Conservation (phyloP, 2,888 invertebrate species). For the Cantharis lateralis region DNA sequence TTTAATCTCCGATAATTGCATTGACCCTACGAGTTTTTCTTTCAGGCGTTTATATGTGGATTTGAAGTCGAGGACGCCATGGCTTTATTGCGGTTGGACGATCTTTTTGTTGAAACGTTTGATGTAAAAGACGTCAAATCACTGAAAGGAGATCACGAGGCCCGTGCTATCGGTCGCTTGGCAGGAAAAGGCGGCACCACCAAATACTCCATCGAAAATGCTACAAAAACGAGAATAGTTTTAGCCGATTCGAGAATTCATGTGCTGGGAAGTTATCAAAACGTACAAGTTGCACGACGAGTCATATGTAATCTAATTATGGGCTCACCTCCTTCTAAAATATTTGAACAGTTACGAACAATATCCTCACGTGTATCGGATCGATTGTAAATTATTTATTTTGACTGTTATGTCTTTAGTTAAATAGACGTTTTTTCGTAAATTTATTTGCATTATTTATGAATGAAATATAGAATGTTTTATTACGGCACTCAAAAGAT, state of each 20-base stretch:
- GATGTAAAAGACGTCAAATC: constrained; percentile 97
- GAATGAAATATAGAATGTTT: not conserved
- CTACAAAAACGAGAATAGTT: constrained; percentile 96
- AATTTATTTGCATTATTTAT: not conserved
- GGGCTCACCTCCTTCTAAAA: constrained; percentile 96
- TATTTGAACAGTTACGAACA: constrained; percentile 91
- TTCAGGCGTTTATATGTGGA: constrained; percentile 85
- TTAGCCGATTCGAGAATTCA: constrained; percentile 96
- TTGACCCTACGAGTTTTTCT: constrained; percentile 16
- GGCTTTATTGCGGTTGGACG: constrained; percentile 91
- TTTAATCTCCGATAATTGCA: not conserved
- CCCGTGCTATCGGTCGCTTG: constrained; percentile 94
- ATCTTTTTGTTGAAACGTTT: constrained; percentile 95
- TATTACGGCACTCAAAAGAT: too few relatives aligned
- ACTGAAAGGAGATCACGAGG: constrained; percentile 91
- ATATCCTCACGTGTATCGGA: constrained; percentile 84
- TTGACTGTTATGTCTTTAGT: not conserved
- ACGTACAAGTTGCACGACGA: constrained; percentile 91
- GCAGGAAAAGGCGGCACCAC: constrained; percentile 98
- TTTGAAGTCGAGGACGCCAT: constrained; percentile 97
- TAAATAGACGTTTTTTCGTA: not conserved
- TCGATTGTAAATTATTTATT: constrained; percentile 67
- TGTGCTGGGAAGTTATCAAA: constrained; percentile 95
- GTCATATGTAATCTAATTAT: constrained; percentile 96
- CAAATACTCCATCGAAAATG: constrained; percentile 98